Base-by-base conservation (phyloP, 2,797 vertebrate genomes). In the Typhlichthys eigenmanni region DNA sequence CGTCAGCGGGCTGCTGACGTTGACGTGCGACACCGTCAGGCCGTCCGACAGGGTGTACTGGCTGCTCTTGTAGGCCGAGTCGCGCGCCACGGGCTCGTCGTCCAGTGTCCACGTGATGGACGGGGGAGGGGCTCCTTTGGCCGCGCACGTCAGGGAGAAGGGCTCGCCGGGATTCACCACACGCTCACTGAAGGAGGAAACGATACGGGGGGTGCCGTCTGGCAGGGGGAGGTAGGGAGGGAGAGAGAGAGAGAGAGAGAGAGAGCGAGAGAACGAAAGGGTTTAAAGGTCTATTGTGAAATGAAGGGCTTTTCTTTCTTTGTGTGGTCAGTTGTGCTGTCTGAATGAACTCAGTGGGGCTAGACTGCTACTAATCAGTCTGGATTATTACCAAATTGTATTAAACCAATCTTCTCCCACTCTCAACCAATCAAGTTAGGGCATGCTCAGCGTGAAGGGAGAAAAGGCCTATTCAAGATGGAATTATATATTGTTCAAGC, bases 141-240 rank as follows among this genome's bases (percentile, higher is more conserved):
- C 96, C 0, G 93, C 93, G 2, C 97, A 99, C 95, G 96, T 96
- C 74, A 99, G 94, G 43, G 95, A 99, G 92, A 99, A 99, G 76
- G 95, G 96, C 88, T 99, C 97, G 16, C 97, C 96, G 0, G 97
- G 96, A 80, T 96, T 98, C 79, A 99, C 97, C 87, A 99, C 97
- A 62, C 96, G 96, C 91, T 98, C 97, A 47, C 97, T 99, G 92
- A 99, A 99, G 92, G 97, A 98, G 17, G 96, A 96, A 88, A 96
- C 88, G 51, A 99, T 98, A 76, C 96, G 95, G 76, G 97, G 97
- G 62, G 97, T 98, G 86, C 96, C 97, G 70, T 98, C 97, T 98
- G 64, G 49, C 34, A 12, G 49, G 54, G 34, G 48, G 11, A 34
- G 38, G 11, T 4, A 56, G 4, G 47, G 13, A 58, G 4, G 43